phyloP scores from a whole-genome alignment of 2,113 vertebrate species.

The Eudyptes chrysolophus region DNA sequence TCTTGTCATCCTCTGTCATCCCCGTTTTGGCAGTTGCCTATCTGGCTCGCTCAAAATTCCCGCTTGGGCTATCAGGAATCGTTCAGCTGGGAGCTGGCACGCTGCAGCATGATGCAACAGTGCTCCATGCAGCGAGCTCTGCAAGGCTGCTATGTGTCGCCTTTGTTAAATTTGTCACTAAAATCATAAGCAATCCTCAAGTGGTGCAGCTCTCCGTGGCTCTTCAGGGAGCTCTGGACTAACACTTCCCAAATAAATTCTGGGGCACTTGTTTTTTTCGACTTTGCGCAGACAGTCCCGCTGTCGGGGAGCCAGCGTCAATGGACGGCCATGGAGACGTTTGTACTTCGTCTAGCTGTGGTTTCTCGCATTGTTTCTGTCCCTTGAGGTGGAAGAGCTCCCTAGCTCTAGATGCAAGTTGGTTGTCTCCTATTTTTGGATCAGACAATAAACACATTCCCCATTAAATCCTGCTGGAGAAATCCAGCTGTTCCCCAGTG shows the following conservation, averaged over 20 bases:
- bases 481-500: background rate
- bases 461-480: background rate
- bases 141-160: background rate
- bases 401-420: background rate
- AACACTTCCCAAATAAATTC: background rate
- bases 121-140: background rate
- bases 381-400: background rate
- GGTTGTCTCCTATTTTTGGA: accelerated
- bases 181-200: background rate
- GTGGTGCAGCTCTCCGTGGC: background rate
- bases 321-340: background rate
- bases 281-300: background rate
- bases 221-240: background rate
- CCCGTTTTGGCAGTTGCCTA: accelerated
- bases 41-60: background rate
- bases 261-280: background rate
- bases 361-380: background rate
- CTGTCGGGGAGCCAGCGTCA: accelerated
- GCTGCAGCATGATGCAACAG: accelerated
- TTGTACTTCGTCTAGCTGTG: background rate
- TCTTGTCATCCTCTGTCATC: background rate
- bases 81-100: too few species aligned
- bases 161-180: background rate
- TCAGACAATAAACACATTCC: background rate
- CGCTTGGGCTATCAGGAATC: background rate